phyloP scores from a whole-genome alignment of 2,113 vertebrate genomes.

The Piprites chloris region DNA sequence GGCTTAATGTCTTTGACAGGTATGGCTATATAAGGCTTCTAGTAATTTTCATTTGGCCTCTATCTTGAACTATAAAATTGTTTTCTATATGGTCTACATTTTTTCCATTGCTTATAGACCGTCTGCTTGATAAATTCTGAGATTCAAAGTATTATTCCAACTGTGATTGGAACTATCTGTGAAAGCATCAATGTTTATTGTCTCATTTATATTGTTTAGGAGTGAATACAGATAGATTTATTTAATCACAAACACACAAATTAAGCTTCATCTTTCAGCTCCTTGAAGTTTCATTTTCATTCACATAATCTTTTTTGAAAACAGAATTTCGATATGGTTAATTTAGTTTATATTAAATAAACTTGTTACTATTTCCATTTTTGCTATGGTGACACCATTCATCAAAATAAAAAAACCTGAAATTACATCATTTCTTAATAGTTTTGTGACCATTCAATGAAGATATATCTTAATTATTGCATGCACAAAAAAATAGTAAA shows the following conservation, averaged over 20 bases:
- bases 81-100: neutral
- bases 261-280: neutral
- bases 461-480: neutral
- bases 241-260: no score
- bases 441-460: neutral
- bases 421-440: neutral
- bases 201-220: neutral
- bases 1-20: neutral
- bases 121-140: neutral
- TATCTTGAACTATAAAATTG: neutral
- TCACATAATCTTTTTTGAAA: neutral
- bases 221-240: neutral
- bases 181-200: rapidly evolving
- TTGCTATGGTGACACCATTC: neutral
- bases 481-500: neutral
- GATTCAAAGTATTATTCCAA: neutral
- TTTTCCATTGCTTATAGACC: neutral
- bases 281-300: neutral
- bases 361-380: neutral
- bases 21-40: neutral
- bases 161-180: neutral
- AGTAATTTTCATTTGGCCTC: neutral
- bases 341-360: neutral
- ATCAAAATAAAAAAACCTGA: neutral
- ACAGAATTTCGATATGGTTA: neutral